A percentile compares a stretch with the other conserved stretches of the same genome.
Conservation (phyloP, 2,113 vertebrate species). For the Cercocebus atys region DNA sequence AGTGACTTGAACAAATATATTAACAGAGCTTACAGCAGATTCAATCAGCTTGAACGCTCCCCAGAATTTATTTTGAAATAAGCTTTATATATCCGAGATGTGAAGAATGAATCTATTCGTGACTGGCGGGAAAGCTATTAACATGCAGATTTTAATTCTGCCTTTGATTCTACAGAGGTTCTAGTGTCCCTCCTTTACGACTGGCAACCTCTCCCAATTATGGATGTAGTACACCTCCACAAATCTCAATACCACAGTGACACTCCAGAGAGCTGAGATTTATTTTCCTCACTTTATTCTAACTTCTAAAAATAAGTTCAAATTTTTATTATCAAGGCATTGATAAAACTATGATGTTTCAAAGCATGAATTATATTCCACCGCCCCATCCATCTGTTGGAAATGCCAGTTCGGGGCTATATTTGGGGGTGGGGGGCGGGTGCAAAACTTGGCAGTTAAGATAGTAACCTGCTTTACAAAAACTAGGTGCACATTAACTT, state of each 20-base stretch:
- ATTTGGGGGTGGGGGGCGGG: neutral
- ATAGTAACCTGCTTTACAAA: slow-evolving; percentile 61
- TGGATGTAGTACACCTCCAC: neutral
- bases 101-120: slow-evolving; percentile 79
- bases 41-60: slow-evolving; percentile 82
- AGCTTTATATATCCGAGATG: slow-evolving; percentile 71
- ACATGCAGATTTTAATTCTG: slow-evolving; percentile 83
- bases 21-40: slow-evolving; percentile 82
- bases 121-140: slow-evolving; percentile 80
- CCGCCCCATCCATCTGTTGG: neutral
- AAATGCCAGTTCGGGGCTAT: slow-evolving; percentile 13
- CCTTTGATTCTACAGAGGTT: slow-evolving; percentile 64
- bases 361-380: slow-evolving; percentile 23
- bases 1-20: slow-evolving; percentile 86
- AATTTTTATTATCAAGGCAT: neutral
- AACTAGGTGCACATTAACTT: slow-evolving; percentile 76
- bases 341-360: neutral
- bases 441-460: slow-evolving; percentile 50
- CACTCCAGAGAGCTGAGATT: neutral
- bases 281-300: slow-evolving; percentile 44
- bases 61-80: slow-evolving; percentile 86
- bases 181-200: slow-evolving; percentile 58
- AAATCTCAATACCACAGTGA: neutral
- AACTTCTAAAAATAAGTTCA: slow-evolving; percentile 49
- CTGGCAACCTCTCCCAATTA: slow-evolving; percentile 44